Conservation (phyloP, 2,797 vertebrate species). For the Philypnodon macrostomus region DNA sequence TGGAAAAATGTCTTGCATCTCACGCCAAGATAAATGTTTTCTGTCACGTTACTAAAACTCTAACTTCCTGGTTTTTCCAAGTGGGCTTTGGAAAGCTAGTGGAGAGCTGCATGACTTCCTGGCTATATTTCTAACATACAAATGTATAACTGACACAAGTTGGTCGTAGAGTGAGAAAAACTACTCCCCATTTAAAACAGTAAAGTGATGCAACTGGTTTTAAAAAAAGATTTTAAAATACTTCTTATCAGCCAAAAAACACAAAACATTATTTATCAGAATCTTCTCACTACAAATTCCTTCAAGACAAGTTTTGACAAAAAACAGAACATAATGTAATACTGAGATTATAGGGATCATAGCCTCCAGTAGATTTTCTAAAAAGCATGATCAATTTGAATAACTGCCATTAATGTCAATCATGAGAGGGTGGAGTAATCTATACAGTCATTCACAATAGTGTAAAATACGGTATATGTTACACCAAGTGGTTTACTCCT, state of each 20-base stretch:
- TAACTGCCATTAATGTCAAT: not conserved
- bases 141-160: not conserved
- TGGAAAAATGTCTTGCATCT: slow-evolving; percentile 5
- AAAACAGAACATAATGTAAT: slow-evolving; percentile 1
- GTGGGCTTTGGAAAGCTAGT: not conserved
- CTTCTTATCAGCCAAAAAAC: no score
- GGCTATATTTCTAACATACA: not conserved
- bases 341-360: not conserved
- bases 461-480: slow-evolving; percentile 3
- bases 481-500: not conserved
- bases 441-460: slow-evolving; percentile 9
- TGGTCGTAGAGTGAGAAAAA: slow-evolving; percentile 2
- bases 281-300: not conserved
- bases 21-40: not conserved
- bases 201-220: slow-evolving; percentile 27
- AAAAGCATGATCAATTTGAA: not conserved
- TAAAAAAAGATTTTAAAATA: no score
- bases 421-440: not conserved
- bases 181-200: slow-evolving; percentile 19
- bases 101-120: not conserved
- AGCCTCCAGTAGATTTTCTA: not conserved
- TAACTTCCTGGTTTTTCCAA: not conserved
- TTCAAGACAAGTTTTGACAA: slow-evolving; percentile 7
- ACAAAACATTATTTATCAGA: no score
- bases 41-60: slow-evolving; percentile 7